Conservation (phyloP, 2,113 vertebrate species). For the Diphyllodes magnificus region DNA sequence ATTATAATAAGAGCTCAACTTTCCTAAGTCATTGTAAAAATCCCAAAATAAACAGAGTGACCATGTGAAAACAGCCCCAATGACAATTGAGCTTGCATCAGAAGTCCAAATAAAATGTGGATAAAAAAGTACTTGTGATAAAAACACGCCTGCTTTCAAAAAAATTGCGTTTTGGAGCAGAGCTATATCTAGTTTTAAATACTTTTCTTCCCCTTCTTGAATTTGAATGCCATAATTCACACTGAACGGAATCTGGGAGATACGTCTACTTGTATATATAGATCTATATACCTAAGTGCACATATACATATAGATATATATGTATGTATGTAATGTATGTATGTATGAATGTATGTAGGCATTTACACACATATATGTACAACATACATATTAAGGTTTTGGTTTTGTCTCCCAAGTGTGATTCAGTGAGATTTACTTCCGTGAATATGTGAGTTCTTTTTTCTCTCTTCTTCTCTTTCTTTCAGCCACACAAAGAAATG, state of each 20-base stretch:
- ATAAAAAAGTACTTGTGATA: background rate
- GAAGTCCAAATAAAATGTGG: background rate
- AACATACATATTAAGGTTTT: background rate
- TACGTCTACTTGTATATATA: background rate
- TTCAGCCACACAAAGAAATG: background rate
- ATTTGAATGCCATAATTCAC: background rate
- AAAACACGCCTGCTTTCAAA: background rate
- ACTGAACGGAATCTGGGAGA: background rate
- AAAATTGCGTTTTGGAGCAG: background rate
- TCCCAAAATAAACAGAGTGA: background rate
- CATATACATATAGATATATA: background rate
- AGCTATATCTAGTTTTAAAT: background rate
- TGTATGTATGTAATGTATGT: background rate
- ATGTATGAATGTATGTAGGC: too few relatives aligned
- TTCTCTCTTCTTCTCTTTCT: background rate
- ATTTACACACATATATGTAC: accelerated
- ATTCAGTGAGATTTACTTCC: background rate
- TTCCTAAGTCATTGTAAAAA: background rate
- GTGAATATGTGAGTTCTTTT: background rate
- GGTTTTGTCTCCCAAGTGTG: background rate
- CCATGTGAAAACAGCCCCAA: background rate
- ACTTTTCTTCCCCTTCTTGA: background rate
- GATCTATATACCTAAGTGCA: background rate
- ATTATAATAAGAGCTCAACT: background rate
- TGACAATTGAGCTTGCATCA: background rate